These are phyloP conservation scores for Sylvia atricapilla DNA, from an alignment of 2,113 vertebrate species.

Conservation along the genomic window DNA sequence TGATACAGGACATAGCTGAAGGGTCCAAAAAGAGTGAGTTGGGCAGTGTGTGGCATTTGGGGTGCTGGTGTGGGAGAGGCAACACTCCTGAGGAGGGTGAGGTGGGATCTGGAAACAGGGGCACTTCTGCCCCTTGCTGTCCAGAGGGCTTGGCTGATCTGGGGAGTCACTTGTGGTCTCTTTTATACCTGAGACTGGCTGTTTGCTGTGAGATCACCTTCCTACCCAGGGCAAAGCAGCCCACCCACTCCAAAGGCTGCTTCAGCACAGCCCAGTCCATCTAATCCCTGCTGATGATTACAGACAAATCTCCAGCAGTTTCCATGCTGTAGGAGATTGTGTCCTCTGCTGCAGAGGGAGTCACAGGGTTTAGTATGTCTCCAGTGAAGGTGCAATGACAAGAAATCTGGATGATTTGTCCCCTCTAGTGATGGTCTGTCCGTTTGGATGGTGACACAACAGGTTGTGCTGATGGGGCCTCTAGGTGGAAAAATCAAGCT, in stretches of 20 bases:
- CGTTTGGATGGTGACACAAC: not conserved
- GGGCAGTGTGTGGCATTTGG: not conserved
- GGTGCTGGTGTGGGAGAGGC: not conserved
- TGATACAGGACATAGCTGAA: not conserved
- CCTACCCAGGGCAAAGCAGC: not conserved
- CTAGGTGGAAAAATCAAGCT: not conserved
- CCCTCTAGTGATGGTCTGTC: not conserved
- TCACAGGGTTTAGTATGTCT: not conserved
- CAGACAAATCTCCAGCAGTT: not conserved
- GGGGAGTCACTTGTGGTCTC: not conserved
- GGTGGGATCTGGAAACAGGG: not conserved
- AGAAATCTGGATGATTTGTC: not conserved
- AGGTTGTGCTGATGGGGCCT: not conserved
- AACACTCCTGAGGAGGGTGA: not conserved
- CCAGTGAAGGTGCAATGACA: not conserved
- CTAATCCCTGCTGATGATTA: not conserved
- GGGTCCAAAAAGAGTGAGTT: not conserved
- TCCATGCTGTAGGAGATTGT: no score
- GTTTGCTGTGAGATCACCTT: not conserved
- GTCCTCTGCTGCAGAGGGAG: not conserved
- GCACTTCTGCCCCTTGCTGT: fast-evolving
- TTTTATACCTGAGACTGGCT: no score
- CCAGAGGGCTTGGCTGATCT: not conserved
- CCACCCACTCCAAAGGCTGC: not conserved
- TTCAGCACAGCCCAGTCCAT: not conserved